Base-by-base conservation (phyloP, 1,140 invertebrate genomes). In the Bombus haemorrhoidalis region DNA sequence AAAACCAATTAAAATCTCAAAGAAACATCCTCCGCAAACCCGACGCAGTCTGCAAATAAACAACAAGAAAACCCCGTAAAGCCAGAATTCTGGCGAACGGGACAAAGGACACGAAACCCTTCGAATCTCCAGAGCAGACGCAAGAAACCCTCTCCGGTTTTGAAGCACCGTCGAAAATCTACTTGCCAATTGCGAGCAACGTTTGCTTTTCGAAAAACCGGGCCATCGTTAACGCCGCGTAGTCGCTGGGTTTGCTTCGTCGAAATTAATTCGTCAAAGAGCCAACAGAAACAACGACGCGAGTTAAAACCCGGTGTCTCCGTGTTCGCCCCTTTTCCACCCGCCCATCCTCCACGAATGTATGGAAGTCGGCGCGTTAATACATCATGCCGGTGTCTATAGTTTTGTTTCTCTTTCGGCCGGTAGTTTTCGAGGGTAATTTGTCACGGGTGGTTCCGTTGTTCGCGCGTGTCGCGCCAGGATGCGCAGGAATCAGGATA, bases 361-460 rank as follows among this genome's bases (percentile, higher is more conserved):
- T 34, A 74, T 64, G 71, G 57, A 64, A 81, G 79, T 72, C 47
- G 80, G 18, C 71, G 57, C 75, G 75, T 88, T 88, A 85, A 88
- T 88, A 85, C 81, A 88, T 88, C 86, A 88, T 88, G 78, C 64
- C 10, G 53, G 47, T 72, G 83, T 89, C 83, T 68, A 22, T 75
- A 76, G 85, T 89, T 75, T 90, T 85, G 75, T 83, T 89, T 71
- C 62, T 85, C 57, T 75, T 88, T 74, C 66, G 59, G 47, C 34
- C 71, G 43, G 37, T 71, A 69, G 81, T 88, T 88, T 88, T 80
- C 86, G 76, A 80, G 71, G 81, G 83, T 80, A 88, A 88, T 88
- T 88, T 88, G 86, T 88, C 87, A 87, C 25, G n/a, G 64, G 62
- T 43, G 81, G 32, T 68, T 39, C 79, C 81, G 62, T 83, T 74